Evolutionary conservation across 2,797 vertebrate genomes (phyloP), one percentile per base, ranked within the genome.

Genomic region (Agapornis canus): DNA sequence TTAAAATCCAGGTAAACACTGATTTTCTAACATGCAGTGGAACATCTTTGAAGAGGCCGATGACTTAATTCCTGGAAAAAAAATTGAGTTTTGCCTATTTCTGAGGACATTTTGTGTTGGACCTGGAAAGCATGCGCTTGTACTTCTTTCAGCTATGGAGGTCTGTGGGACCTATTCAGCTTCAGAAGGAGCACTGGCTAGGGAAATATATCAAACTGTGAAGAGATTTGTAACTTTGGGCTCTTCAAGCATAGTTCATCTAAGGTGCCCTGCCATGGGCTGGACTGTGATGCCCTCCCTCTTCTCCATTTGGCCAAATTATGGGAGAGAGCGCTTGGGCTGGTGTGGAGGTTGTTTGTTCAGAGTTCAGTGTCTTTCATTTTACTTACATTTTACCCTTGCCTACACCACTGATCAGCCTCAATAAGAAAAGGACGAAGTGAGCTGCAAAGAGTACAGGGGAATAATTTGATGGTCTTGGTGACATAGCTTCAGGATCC

Each of bases 351-450:
- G 4, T 31, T 57, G 5, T 72, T 79, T 65, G 54, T 17, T 75
- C 42, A 39, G 31, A 80, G 31, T 75, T 81, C 14, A 16, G 45
- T 10, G 6, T 96, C 54, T 86, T 71, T 40, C 19, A 1, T 68
- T 64, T 88, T 35, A 39, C 32, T 69, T 86, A 51, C 14, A 9
- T 82, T 92, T 94, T 63, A 59, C 70, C 47, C 80, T 89, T 59
- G 47, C 63, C 26, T 49, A 12, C 51, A 21, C 84, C 40, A 19
- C 51, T 66, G 77, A 14, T 11, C 6, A 1, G 56, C 65, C 84
- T 89, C 9, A 23, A 31, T 64, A 66, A 42, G 61, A 77, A 76
- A 83, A 52, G 6, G 85, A 87, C 8, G 0, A 70, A 75, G 54
- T 82, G 56, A 86, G 27, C 49, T 79, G 42, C 26, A 25, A 79